Percentiles rank a stretch among this genome's conserved stretches.
phyloP scores from a whole-genome alignment of 2,888 invertebrate species.

The Dendrolimus houi region DNA sequence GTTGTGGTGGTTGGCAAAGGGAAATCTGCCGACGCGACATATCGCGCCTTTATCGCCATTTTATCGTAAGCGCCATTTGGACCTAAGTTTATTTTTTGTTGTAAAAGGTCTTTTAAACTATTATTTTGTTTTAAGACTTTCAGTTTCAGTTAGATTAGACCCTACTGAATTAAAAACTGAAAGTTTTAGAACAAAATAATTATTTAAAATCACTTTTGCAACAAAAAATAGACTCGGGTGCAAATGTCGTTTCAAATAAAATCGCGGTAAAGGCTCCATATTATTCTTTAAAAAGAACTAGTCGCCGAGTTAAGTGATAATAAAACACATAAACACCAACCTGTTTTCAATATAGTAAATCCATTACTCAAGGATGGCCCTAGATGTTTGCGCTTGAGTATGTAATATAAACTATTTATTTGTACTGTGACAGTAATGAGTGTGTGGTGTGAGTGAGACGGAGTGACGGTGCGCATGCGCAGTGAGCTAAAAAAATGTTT shows the following conservation, averaged over 20 bases:
- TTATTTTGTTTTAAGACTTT: too few species aligned
- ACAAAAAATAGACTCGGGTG: too few species aligned
- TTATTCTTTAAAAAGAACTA: constrained; percentile 13
- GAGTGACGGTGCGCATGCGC: constrained; percentile 37
- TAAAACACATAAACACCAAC: constrained; percentile 42
- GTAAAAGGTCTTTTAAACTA: too few species aligned
- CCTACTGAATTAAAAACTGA: too few species aligned
- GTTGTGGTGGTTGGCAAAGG: constrained; percentile 13
- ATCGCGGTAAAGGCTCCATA: constrained; percentile 9
- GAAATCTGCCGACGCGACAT: constrained; percentile 42
- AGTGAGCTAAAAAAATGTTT: constrained; percentile 56
- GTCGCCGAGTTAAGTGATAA: constrained; percentile 35
- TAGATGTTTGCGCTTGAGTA: constrained; percentile 49
- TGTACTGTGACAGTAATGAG: constrained; percentile 54
- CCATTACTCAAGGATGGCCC: constrained; percentile 57
- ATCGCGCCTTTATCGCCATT: constrained; percentile 3
- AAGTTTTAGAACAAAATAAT: too few species aligned
- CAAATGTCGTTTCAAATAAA: constrained; percentile 15
- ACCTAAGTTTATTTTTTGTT: too few species aligned
- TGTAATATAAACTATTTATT: constrained; percentile 61
- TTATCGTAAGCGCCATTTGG: too few species aligned
- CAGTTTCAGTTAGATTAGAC: too few species aligned
- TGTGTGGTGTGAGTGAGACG: constrained; percentile 38
- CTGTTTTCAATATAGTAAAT: constrained; percentile 45
- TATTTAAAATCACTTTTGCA: too few species aligned